A percentile compares a stretch with the other conserved stretches of the same genome.
These are phyloP conservation scores for Pachymerium ferrugineum DNA, from an alignment of 2,888 invertebrate species.

Conservation along the genomic window DNA sequence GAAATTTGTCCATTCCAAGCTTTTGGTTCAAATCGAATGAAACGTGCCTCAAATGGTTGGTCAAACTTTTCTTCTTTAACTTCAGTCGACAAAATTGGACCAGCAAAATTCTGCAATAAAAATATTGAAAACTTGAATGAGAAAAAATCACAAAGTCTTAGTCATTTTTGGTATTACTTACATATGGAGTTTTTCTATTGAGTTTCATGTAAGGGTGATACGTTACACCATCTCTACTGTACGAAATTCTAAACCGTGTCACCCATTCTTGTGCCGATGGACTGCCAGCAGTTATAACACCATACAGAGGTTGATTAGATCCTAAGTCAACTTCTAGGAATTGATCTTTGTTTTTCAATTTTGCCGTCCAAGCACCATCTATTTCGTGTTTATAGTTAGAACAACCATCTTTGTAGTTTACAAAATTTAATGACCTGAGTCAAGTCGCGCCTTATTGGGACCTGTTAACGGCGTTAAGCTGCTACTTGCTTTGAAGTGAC, in stretches of 20 bases:
- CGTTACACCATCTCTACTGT: conserved; percentile 59
- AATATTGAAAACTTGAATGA: conserved; percentile 11
- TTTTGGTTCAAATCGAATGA: conserved; percentile 64
- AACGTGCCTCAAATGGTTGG: conserved; percentile 67
- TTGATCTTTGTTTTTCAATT: conserved; percentile 56
- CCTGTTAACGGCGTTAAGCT: conserved; percentile 50
- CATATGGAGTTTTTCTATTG: not conserved
- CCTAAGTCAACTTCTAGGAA: conserved; percentile 65
- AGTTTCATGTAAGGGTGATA: conserved; percentile 41
- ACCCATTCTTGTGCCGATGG: conserved; percentile 65
- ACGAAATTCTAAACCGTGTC: conserved; percentile 67
- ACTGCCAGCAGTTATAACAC: conserved; percentile 66
- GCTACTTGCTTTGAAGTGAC: conserved; percentile 58
- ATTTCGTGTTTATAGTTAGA: not conserved
- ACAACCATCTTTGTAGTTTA: not conserved
- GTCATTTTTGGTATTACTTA: not conserved
- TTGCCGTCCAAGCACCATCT: conserved; percentile 65
- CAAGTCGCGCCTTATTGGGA: conserved; percentile 55
- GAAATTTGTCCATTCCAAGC: conserved; percentile 67
- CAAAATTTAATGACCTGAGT: not conserved
- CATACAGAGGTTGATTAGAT: conserved; percentile 63
- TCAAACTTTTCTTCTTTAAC: conserved; percentile 61
- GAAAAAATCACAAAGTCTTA: not conserved
- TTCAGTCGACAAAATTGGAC: conserved; percentile 59
- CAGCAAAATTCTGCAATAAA: conserved; percentile 55